A percentile compares a stretch with the other conserved stretches of the same genome.
Conservation (phyloP, 2,888 invertebrate species). For the Oscheius onirici region DNA sequence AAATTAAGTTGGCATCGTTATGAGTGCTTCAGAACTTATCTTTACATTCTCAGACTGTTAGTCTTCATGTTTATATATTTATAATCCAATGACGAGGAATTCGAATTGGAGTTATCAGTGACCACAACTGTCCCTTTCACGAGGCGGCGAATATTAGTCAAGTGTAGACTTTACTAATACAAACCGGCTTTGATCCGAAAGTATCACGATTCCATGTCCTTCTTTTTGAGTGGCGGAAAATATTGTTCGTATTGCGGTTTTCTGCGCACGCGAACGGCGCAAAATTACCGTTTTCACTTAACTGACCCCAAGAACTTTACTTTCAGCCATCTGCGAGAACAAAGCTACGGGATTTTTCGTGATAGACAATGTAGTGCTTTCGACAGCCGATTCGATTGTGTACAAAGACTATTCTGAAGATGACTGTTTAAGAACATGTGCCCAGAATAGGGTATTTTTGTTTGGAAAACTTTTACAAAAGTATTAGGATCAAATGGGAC, state of each 20-base stretch:
- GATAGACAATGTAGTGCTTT: constrained; percentile 52
- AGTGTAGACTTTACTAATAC: neutral
- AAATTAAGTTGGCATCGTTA: no score
- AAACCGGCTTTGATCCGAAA: neutral
- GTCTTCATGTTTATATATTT: no score
- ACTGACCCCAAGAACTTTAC: neutral
- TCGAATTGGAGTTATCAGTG: no score
- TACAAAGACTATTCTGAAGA: constrained; percentile 62
- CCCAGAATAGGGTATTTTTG: constrained; percentile 59
- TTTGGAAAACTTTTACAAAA: neutral
- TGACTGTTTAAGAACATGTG: constrained; percentile 60
- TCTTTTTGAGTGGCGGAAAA: constrained; percentile 2
- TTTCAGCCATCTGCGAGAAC: constrained; percentile 34
- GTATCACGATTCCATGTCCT: constrained; percentile 9
- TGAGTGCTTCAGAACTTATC: no score
- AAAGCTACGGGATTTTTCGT: constrained; percentile 53
- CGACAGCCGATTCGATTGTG: constrained; percentile 39
- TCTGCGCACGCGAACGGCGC: constrained; percentile 1
- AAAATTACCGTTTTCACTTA: constrained; percentile 19
- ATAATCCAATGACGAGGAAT: no score
- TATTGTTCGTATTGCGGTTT: constrained; percentile 9
- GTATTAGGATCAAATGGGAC: constrained; percentile 51
- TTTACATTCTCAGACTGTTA: no score
- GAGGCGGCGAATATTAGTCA: neutral
- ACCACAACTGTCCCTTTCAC: no score